A percentile compares a stretch with the other conserved stretches of the same genome.
Conservation (phyloP, 2,113 vertebrate species). For the Leiothrix lutea region DNA sequence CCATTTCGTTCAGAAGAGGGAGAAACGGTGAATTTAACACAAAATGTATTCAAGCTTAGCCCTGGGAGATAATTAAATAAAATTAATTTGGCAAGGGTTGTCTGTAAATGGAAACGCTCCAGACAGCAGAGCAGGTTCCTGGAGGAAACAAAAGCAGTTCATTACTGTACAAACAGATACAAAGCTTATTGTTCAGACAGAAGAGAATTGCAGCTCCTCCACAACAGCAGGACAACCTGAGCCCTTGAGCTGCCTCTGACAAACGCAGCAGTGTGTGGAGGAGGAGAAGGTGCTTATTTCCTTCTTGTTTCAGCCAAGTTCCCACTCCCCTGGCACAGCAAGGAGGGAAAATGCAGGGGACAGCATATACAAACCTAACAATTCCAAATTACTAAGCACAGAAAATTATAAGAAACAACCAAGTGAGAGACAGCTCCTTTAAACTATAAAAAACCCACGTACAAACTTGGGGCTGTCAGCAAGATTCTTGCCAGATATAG, state of each 20-base stretch:
- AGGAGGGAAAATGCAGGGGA: background rate
- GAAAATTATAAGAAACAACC: background rate
- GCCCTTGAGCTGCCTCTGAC: slow-evolving; percentile 3
- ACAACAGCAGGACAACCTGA: background rate
- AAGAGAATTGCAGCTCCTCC: background rate
- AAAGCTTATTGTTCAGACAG: slow-evolving; percentile 17
- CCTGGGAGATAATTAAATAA: slow-evolving; percentile 85
- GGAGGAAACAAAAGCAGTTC: slow-evolving; percentile 70
- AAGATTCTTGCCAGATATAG: background rate
- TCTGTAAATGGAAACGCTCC: slow-evolving; percentile 73
- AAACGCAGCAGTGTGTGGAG: background rate
- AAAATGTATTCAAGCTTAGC: slow-evolving; percentile 84
- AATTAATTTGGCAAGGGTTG: slow-evolving; percentile 83
- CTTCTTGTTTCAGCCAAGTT: background rate
- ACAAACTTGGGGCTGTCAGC: background rate
- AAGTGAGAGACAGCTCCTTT: background rate
- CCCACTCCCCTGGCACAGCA: background rate
- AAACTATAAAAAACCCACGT: background rate
- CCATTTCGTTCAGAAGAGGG: slow-evolving; percentile 76
- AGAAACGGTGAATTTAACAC: slow-evolving; percentile 82
- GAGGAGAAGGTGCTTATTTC: background rate
- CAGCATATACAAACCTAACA: background rate
- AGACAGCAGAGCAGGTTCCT: slow-evolving; percentile 46
- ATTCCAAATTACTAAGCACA: background rate
- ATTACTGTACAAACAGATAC: slow-evolving; percentile 45